Percentiles rank a stretch among this genome's conserved stretches.
These are phyloP conservation scores for Trachelipus rathkii DNA, from an alignment of 1,140 invertebrate genomes.

Conservation along the genomic window DNA sequence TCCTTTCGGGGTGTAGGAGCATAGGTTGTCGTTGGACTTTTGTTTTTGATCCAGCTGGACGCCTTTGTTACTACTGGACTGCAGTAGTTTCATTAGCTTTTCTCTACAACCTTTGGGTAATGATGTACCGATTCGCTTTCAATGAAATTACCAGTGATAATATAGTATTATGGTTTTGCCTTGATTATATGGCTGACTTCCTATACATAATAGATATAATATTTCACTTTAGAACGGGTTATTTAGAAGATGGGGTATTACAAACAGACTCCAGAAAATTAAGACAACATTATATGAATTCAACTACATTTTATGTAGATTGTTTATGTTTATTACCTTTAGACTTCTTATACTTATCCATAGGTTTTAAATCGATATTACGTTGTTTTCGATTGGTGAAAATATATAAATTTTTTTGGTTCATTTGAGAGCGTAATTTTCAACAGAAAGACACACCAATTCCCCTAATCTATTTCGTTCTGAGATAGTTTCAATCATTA, in stretches of 20 bases:
- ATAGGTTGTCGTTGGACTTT: conserved; percentile 75
- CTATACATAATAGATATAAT: conserved; percentile 93
- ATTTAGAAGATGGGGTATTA: conserved; percentile 90
- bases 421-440: conserved; percentile 98
- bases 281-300: conserved; percentile 94
- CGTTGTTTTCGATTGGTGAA: conserved; percentile 95
- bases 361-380: conserved; percentile 95
- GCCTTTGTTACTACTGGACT: conserved; percentile 92
- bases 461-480: conserved; percentile 97
- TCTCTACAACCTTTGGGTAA: conserved; percentile 98
- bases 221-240: conserved; percentile 95
- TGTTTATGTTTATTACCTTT: conserved; percentile 93
- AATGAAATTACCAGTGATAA: conserved; percentile 71
- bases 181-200: conserved; percentile 95
- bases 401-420: too few relatives aligned
- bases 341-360: conserved; percentile 96
- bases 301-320: conserved; percentile 97
- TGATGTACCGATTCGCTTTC: conserved; percentile 97
- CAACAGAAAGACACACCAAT: conserved; percentile 96
- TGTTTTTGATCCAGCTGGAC: conserved; percentile 74
- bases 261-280: conserved; percentile 91
- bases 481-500: conserved; percentile 58
- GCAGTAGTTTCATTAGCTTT: conserved; percentile 96
- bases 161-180: conserved; percentile 87
- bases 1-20: conserved; percentile 48